A percentile compares a stretch with the other conserved stretches of the same genome.
These are phyloP conservation scores for Larimichthys crocea DNA, from an alignment of 2,113 vertebrate species.

Conservation along the genomic window DNA sequence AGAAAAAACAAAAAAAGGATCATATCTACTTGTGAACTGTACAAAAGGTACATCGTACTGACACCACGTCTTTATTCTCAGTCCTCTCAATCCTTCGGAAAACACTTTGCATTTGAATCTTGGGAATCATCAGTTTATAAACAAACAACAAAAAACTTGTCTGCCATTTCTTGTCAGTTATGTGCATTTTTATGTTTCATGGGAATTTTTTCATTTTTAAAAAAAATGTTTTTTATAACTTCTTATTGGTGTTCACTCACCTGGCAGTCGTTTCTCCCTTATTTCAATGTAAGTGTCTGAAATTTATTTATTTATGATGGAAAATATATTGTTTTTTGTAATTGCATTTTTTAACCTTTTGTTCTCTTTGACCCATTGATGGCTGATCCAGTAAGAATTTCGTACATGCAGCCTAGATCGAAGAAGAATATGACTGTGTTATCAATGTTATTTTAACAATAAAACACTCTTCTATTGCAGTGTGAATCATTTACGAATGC, in stretches of 20 bases:
- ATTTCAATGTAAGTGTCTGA: slow-evolving; percentile 73
- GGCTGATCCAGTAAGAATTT: slow-evolving; percentile 72
- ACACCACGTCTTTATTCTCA: slow-evolving; percentile 47
- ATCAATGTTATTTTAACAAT: slow-evolving; percentile 86
- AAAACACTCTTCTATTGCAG: slow-evolving; percentile 80
- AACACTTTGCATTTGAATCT: slow-evolving; percentile 39
- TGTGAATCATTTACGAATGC: slow-evolving; percentile 44
- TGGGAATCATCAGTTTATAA: slow-evolving; percentile 29
- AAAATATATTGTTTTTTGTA: slow-evolving; percentile 81
- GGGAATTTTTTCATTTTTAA: slow-evolving; percentile 54
- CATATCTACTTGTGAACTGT: slow-evolving; percentile 47
- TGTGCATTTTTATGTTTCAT: slow-evolving; percentile 57
- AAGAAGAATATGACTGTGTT: slow-evolving; percentile 81
- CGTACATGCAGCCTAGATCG: slow-evolving; percentile 72
- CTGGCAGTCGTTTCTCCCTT: slow-evolving; percentile 63
- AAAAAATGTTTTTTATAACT: slow-evolving; percentile 67
- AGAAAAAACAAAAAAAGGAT: slow-evolving; percentile 31
- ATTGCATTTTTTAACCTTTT: slow-evolving; percentile 56
- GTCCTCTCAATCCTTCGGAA: slow-evolving; percentile 22
- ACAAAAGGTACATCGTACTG: slow-evolving; percentile 26
- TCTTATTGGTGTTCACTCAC: slow-evolving; percentile 56
- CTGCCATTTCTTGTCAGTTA: slow-evolving; percentile 30
- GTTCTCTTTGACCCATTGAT: slow-evolving; percentile 73
- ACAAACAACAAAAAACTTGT: slow-evolving; percentile 8
- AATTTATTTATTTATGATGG: slow-evolving; percentile 86